These are phyloP conservation scores for Zaprionus capensis DNA, from an alignment of 1,140 invertebrate species.

Conservation along the genomic window DNA sequence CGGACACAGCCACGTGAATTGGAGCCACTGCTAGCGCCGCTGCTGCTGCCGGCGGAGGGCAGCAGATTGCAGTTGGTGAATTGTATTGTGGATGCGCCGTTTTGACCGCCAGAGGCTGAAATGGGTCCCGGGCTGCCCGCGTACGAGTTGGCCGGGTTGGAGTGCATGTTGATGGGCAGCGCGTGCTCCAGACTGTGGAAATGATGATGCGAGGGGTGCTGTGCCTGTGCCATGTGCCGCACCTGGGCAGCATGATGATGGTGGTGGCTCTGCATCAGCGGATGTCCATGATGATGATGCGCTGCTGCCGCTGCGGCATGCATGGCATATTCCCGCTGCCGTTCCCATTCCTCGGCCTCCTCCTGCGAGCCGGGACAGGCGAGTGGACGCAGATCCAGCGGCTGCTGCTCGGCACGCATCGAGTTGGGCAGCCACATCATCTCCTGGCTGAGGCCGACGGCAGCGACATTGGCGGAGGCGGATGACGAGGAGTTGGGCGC, in stretches of 20 bases:
- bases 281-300: conserved; percentile 72
- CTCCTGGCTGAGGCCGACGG: conserved; percentile 88
- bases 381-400: conserved; percentile 90
- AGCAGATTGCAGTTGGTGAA: conserved; percentile 17
- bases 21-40: conserved; percentile 76
- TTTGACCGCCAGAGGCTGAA: conserved; percentile 16
- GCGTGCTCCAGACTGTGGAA: conserved; percentile 79
- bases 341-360: conserved; percentile 86
- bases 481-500: conserved; percentile 50
- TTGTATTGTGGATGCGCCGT: conserved; percentile 7
- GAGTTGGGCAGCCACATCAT: conserved; percentile 90
- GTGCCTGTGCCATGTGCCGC: conserved; percentile 64
- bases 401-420: conserved; percentile 90
- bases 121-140: conserved; percentile 61
- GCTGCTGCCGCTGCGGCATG: conserved; percentile 76
- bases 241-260: conserved; percentile 61
- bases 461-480: conserved; percentile 86
- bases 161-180: conserved; percentile 78
- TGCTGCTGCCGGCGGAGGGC: conserved; percentile 50
- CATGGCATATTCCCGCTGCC: conserved; percentile 85
- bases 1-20: conserved; percentile 75
- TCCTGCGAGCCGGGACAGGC: conserved; percentile 87
- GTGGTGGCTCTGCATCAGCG: conserved; percentile 68
- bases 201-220: conserved; percentile 81
- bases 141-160: conserved; percentile 66